Evolutionary conservation across 2,888 invertebrate species (phyloP).

Genomic region (Tenthredo mesomela): DNA sequence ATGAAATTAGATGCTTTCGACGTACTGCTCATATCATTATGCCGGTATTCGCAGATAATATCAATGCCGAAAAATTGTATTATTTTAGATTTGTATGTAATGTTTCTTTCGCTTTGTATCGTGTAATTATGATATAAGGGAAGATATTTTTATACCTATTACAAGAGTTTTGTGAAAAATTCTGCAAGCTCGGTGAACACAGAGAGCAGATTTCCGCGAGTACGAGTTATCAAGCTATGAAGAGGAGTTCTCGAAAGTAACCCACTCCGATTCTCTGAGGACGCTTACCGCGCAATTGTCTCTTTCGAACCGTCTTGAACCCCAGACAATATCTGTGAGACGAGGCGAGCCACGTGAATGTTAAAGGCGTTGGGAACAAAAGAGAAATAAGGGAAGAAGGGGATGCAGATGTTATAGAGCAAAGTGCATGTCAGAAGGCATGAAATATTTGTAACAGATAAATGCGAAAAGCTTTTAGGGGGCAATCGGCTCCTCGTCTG

Average conservation of each 20-base stretch:
- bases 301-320: conserved; percentile 32
- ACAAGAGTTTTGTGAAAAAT: background rate
- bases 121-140: background rate
- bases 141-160: background rate
- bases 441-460: conserved; percentile 50
- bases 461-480: conserved; percentile 49
- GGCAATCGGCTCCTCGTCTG: conserved; percentile 24
- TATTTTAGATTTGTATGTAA: background rate
- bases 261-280: conserved; percentile 37
- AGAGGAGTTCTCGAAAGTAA: conserved; percentile 42
- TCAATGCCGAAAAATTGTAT: background rate
- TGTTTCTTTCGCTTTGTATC: background rate
- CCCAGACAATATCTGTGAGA: conserved; percentile 20
- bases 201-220: conserved; percentile 13
- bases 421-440: conserved; percentile 46
- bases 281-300: conserved; percentile 44
- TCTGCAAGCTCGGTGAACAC: background rate
- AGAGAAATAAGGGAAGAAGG: background rate
- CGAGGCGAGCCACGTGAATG: conserved; percentile 20
- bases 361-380: conserved; percentile 9
- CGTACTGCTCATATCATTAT: no score
- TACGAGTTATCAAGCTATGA: conserved; percentile 13
- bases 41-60: no score
- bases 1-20: no score
- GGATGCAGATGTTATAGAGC: conserved; percentile 3